phyloP scores from a whole-genome alignment of 2,797 vertebrate species.

The Oceanodroma leucorhoa region DNA sequence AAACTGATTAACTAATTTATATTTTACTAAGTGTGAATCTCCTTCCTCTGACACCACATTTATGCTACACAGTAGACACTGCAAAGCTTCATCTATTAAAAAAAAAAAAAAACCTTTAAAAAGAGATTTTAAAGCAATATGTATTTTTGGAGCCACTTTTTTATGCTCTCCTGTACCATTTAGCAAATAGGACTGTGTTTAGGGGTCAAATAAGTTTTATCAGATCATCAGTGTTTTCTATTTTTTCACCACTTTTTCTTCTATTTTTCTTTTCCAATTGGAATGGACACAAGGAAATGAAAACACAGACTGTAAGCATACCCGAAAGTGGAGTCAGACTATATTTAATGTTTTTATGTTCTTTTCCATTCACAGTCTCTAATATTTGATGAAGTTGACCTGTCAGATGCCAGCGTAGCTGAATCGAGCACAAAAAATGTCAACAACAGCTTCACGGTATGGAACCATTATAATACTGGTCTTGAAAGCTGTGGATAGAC shows the following conservation, averaged over 20 bases:
- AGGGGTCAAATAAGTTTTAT: not conserved
- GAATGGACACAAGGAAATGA: not conserved
- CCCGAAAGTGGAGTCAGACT: not conserved
- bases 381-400: constrained; percentile 98
- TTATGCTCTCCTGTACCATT: not conserved
- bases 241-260: not conserved
- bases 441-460: constrained; percentile 99
- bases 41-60: not conserved
- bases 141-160: not conserved
- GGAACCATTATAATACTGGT: constrained; percentile 44
- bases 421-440: constrained; percentile 99
- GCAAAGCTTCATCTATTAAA: not conserved
- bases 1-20: not conserved
- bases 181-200: not conserved
- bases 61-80: not conserved
- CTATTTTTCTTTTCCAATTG: not conserved
- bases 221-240: not conserved
- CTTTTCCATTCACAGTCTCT: constrained; percentile 85
- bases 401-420: constrained; percentile 97
- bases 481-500: not conserved
- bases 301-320: not conserved
- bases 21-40: not conserved
- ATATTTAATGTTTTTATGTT: constrained; percentile 37
- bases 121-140: not conserved
- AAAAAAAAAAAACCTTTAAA: rapidly evolving